A percentile compares a stretch with the other conserved stretches of the same genome.
Evolutionary conservation across 2,113 vertebrate genomes (phyloP).

Genomic region (Tupaia tana): DNA sequence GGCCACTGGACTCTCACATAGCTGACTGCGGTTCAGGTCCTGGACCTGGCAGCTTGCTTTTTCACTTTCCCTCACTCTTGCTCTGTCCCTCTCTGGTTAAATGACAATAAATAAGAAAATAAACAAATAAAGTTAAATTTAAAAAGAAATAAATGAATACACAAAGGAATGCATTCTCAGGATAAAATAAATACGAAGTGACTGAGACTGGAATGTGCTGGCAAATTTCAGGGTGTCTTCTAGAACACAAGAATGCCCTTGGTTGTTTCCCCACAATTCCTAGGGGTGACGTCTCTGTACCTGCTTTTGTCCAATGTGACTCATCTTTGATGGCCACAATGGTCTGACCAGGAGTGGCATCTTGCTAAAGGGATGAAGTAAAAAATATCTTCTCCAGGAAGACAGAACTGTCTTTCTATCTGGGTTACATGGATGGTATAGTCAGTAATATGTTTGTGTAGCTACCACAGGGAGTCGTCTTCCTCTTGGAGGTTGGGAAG

Average conservation of each 20-base stretch:
- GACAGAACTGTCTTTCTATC: neutral
- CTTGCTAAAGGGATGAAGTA: no score
- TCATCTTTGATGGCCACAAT: neutral
- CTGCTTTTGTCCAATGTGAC: neutral
- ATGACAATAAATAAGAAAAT: neutral
- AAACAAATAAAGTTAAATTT: neutral
- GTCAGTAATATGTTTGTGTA: no score
- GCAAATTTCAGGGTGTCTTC: neutral
- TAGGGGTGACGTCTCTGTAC: neutral
- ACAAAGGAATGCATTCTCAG: neutral
- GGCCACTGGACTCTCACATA: no score
- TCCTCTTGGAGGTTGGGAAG: neutral
- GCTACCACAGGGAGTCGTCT: rapidly evolving
- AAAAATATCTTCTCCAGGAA: neutral
- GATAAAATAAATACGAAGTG: neutral
- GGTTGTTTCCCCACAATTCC: rapidly evolving
- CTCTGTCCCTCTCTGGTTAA: no score
- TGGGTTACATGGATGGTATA: rapidly evolving
- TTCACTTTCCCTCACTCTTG: no score
- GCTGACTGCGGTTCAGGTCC: no score
- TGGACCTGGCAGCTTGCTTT: no score
- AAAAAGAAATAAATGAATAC: neutral
- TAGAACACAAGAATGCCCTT: rapidly evolving
- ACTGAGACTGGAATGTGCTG: neutral
- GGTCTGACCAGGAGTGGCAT: neutral